Evolutionary conservation across 2,797 vertebrate species (phyloP), one percentile per base, ranked within the genome.

Genomic region (Micrastur ruficollis): DNA sequence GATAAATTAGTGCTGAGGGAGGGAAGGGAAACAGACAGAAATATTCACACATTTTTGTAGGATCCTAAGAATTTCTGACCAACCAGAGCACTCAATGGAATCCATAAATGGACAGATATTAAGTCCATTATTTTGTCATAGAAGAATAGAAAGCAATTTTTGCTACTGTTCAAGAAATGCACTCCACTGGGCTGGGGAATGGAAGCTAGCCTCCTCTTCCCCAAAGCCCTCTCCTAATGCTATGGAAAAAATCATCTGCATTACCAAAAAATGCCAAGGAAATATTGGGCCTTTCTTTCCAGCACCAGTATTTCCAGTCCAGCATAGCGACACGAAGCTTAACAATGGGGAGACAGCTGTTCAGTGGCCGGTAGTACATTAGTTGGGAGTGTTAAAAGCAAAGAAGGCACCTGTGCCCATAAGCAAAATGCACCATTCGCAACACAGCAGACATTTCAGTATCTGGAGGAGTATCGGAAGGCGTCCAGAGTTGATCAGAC

Each of bases 31-130:
- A 93, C 91, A 95, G n/a, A 89, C 55, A 94, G 56, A 67, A 80
- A 84, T 70, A 87, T 81, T 58, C 63, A 94, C 67, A 65, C 56
- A 13, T n/a, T 71, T 70, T 32, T 74, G 93, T 91, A 93, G 84
- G 95, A 98, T 97, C 61, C 95, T 95, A 94, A 97, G 96, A 95
- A 93, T 96, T 97, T 94, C 81, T 5, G 59, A 96, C 80, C 96
- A 97, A 96, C 91, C 96, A 98, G 97, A 96, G 96, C 93, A 94
- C 79, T 73, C 87, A 78, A 5, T 75, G 83, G 85, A 70, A 86
- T 71, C 86, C 81, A 66, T 17, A 79, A 58, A 59, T 16, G 58
- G 88, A 92, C 2, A 3, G 23, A 32, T 29, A 52, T 46, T 71
- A 62, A 65, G 49, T 27, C 29, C 19, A 25, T 92, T 78, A 17